Conservation (phyloP, 2,113 vertebrate genomes). For the Alces alces region DNA sequence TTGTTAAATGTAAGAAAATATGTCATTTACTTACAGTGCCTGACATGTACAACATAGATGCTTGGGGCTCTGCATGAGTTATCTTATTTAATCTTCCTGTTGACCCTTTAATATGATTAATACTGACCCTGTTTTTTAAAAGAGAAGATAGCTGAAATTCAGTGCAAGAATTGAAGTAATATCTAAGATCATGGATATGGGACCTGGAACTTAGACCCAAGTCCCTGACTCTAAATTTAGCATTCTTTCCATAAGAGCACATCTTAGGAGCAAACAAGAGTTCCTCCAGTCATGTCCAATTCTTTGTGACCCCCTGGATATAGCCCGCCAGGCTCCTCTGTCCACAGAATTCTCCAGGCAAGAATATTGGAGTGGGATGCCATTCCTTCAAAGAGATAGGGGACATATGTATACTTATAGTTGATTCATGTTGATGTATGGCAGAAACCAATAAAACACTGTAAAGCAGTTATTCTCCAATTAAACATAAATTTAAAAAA, state of each 20-base stretch:
- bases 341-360: not conserved
- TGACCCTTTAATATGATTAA: not conserved
- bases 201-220: not conserved
- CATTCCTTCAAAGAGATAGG: not conserved
- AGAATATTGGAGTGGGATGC: not conserved
- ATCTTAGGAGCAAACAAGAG: not conserved
- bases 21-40: not conserved
- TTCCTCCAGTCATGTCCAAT: too few species aligned
- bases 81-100: not conserved
- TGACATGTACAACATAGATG: not conserved
- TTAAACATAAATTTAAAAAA: not conserved
- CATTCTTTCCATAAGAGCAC: not conserved
- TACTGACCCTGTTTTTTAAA: not conserved
- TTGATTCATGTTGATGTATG: not conserved
- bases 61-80: not conserved
- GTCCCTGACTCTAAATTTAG: not conserved
- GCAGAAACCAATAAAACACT: not conserved
- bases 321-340: not conserved
- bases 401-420: not conserved
- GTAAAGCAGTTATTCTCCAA: not conserved
- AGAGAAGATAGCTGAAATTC: not conserved
- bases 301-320: not conserved
- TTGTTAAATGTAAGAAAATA: not conserved
- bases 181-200: not conserved
- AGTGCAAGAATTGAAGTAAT: not conserved